Base-by-base conservation (phyloP, 2,113 vertebrate genomes). In the Chloropsis hardwickii region DNA sequence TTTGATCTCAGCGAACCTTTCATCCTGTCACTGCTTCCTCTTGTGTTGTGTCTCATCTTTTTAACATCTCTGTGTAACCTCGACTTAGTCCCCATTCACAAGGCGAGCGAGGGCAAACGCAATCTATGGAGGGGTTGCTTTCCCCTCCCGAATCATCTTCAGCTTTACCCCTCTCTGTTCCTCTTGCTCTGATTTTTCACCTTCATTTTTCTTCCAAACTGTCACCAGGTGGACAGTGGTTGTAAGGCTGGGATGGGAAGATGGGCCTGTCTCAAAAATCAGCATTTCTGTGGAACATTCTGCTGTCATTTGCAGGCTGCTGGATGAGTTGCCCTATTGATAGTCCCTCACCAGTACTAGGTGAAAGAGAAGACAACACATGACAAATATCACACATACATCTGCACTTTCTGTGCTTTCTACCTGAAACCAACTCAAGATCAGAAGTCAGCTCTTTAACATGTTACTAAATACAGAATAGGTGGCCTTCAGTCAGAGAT, bases 1-100 rank as follows among this genome's bases (percentile, higher is more conserved):
- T 96, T 95, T 97, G 92, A 97, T 96, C 92, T 94, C 82, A 20
- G 83, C 19, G 57, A 96, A 92, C 80, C 90, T 97, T 97, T 96
- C 83, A 96, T 97, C 77, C 90, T 24, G 57, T 24, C 77, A 37
- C 79, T 9, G 45, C 72, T 87, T 79, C 91, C 93, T 74, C 86
- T 73, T 28, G 88, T 80, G 72, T 67, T 47, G 56, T 31, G 39
- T 61, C 86, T 97, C 76, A 81, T 79, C 88, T 94, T 93, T 92
- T 88, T 94, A 58, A 88, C 81, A 42, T 80, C 79, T 86, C 88
- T 28, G 17, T 12, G 70, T 82, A 94, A 93, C 92, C 91, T 88
- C 16, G 13, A 64, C 62, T 93, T 42, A 74, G 83, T 74, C 81
- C 58, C 76, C 86, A 84, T 94, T 95, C 94, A 92, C 51, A 60